phyloP scores from a whole-genome alignment of 2,888 invertebrate genomes.

The Molorchus minor region DNA sequence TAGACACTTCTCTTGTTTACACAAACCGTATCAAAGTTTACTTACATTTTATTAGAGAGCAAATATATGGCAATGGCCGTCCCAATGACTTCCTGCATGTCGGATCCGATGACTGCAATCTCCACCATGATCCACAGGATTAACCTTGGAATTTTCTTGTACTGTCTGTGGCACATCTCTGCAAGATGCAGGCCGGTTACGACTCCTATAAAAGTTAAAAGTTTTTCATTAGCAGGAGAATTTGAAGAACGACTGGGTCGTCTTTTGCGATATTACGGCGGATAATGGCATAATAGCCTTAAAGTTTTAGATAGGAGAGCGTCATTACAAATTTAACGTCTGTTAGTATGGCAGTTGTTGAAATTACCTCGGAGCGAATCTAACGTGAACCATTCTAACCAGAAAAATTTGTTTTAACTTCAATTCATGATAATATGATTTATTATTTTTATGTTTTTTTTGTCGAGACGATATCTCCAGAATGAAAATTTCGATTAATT shows the following conservation, averaged over 20 bases:
- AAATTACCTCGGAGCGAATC: no score
- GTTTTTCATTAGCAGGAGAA: no score
- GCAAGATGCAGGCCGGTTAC: conserved; percentile 87
- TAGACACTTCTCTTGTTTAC: not conserved
- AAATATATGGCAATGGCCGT: conserved; percentile 87
- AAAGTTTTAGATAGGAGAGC: not conserved
- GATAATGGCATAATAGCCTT: not conserved
- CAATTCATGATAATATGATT: no score
- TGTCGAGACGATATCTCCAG: no score
- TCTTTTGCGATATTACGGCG: conserved; percentile 9
- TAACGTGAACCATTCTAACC: no score
- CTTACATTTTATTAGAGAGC: conserved; percentile 79
- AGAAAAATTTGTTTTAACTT: no score
- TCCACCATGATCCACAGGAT: conserved; percentile 90
- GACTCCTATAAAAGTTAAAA: conserved; percentile 58
- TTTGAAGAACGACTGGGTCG: conserved; percentile 2
- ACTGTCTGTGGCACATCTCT: conserved; percentile 79
- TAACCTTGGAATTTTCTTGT: conserved; percentile 77
- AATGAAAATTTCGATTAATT: no score
- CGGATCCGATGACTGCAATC: conserved; percentile 89
- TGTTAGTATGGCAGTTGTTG: no score
- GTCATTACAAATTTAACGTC: not conserved
- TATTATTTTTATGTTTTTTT: no score
- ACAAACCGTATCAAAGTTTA: conserved; percentile 37
- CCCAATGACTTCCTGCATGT: conserved; percentile 93